Conservation (phyloP, 2,888 invertebrate species). For the Philonicus albiceps region DNA sequence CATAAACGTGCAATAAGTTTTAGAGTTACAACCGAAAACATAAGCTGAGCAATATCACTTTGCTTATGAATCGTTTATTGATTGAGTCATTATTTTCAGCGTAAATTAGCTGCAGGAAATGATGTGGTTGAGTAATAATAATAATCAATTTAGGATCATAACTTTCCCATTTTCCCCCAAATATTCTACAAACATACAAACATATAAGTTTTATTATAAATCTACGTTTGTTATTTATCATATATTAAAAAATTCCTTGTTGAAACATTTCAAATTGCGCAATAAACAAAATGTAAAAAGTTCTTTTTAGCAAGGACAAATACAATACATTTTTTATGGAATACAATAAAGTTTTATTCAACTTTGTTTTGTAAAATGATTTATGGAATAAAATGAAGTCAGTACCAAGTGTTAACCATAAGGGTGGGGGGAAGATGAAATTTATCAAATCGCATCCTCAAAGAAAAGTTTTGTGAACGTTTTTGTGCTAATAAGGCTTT, state of each 20-base stretch:
- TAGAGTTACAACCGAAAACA: background rate
- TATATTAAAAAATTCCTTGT: background rate
- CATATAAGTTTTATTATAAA: background rate
- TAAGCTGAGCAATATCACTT: background rate
- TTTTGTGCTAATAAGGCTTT: slow-evolving; percentile 8
- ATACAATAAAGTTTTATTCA: background rate
- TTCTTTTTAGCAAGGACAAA: background rate
- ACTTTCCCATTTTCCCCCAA: background rate
- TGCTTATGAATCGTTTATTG: background rate
- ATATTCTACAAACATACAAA: background rate
- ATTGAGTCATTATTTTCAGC: background rate
- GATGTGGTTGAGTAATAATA: background rate
- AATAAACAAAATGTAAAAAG: background rate
- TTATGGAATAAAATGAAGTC: background rate
- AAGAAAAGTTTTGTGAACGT: background rate
- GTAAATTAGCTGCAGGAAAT: background rate
- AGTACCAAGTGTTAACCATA: background rate
- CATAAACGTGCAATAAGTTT: background rate
- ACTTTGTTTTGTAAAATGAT: background rate
- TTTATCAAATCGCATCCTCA: background rate
- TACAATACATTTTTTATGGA: background rate
- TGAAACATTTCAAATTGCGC: background rate
- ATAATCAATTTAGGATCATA: background rate
- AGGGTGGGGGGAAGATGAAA: background rate
- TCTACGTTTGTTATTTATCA: background rate